Evolutionary conservation across 2,888 invertebrate species (phyloP).

Genomic region (Resseliella maxima): DNA sequence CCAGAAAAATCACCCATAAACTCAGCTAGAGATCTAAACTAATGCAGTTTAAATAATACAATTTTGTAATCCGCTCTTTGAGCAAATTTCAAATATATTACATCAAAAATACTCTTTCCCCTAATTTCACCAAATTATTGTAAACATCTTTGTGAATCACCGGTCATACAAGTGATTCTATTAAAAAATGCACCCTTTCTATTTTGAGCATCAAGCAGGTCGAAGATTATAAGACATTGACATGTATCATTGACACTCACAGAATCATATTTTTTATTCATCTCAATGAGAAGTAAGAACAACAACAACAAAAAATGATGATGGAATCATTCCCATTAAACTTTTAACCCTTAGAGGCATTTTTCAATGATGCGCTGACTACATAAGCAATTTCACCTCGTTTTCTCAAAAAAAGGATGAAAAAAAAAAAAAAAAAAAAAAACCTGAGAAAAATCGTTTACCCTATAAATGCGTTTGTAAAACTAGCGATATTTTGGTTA

Average conservation of each 20-base stretch:
- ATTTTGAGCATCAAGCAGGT: background rate
- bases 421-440: background rate
- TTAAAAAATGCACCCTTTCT: conserved; percentile 26
- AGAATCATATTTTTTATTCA: background rate
- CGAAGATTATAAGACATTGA: conserved; percentile 22
- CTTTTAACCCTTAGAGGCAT: conserved; percentile 11
- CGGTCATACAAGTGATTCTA: background rate
- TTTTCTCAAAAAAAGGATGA: background rate
- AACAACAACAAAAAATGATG: background rate
- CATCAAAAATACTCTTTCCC: conserved; percentile 7
- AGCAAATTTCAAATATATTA: background rate
- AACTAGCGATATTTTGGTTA: conserved; percentile 24
- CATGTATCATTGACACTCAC: conserved; percentile 45
- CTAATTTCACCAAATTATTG: background rate
- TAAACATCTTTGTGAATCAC: background rate
- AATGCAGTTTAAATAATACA: too few species aligned
- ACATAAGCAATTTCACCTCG: conserved; percentile 10
- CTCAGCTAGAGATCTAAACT: background rate
- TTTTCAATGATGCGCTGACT: conserved; percentile 12
- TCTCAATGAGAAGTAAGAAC: background rate
- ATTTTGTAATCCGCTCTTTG: too few species aligned
- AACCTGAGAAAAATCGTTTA: background rate
- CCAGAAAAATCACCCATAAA: background rate
- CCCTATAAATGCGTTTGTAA: conserved; percentile 15
- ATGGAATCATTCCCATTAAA: conserved; percentile 8